Conservation (phyloP, 2,113 vertebrate species). For the Herpailurus yagouaroundi region DNA sequence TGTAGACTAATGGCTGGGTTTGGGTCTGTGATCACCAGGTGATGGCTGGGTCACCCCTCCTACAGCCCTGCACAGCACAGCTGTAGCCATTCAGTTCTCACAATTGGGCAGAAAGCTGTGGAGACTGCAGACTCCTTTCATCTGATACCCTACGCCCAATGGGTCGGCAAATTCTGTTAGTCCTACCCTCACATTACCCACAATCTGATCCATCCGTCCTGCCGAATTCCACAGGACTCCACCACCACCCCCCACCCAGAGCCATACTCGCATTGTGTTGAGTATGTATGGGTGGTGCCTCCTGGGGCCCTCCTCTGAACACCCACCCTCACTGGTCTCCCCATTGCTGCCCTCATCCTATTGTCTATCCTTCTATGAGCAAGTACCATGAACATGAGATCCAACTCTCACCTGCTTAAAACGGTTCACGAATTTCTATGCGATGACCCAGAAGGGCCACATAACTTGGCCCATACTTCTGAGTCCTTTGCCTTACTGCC, state of each 20-base stretch:
- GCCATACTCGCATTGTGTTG: not conserved
- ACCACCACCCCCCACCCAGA: not conserved
- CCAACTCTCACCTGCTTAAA: not conserved
- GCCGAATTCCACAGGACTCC: not conserved
- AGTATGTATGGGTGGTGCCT: not conserved
- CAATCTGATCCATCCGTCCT: not conserved
- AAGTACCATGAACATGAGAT: not conserved
- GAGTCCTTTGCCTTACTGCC: not conserved
- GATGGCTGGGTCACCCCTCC: not conserved
- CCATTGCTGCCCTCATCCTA: no score
- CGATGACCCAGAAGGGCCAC: not conserved
- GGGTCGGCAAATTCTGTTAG: not conserved
- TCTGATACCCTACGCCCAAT: no score
- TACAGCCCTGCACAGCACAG: not conserved
- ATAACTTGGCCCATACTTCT: not conserved
- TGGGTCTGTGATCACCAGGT: not conserved
- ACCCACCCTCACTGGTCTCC: not conserved
- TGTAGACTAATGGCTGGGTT: not conserved
- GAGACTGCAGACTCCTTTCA: not conserved
- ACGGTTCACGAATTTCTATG: not conserved
- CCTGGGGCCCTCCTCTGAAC: not conserved
- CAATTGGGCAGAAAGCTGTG: not conserved
- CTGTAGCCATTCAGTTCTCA: not conserved
- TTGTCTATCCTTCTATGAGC: not conserved
- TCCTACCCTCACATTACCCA: not conserved